Evolutionary conservation across 2,113 vertebrate genomes (phyloP).

Genomic region (Muntiacus muntjak): DNA sequence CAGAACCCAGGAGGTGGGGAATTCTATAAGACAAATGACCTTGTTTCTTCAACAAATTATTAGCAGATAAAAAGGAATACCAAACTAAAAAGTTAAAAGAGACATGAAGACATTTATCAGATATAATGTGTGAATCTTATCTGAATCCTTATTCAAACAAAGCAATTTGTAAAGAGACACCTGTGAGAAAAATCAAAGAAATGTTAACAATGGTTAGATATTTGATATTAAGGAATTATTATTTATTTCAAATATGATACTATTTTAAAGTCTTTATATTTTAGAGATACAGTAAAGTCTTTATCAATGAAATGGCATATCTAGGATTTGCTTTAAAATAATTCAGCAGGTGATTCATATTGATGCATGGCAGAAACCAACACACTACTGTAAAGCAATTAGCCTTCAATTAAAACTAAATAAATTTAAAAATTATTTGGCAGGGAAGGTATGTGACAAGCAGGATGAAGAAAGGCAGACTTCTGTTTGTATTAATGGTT

Average conservation of each 20-base stretch:
- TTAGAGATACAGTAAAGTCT: not conserved
- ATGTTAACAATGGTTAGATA: not conserved
- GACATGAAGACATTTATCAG: not conserved
- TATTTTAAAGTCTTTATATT: not conserved
- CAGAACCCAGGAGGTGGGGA: not conserved
- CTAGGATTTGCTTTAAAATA: not conserved
- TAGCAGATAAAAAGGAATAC: not conserved
- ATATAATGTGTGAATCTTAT: not conserved
- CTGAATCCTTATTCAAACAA: slow-evolving; percentile 10
- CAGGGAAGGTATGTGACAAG: not conserved
- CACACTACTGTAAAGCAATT: not conserved
- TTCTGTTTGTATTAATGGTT: not conserved
- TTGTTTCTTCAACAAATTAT: not conserved
- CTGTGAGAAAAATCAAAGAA: not conserved
- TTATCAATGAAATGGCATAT: not conserved
- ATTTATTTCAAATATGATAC: not conserved
- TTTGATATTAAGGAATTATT: not conserved
- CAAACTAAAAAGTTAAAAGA: not conserved
- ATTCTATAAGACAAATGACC: not conserved
- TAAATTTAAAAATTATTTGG: not conserved
- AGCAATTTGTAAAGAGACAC: not conserved
- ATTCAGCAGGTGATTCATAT: not conserved
- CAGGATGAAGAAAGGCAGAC: not conserved
- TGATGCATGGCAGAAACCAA: not conserved
- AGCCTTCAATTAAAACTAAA: not conserved